Conservation (phyloP, 2,888 invertebrate species). For the Hypselothyrea guttata region DNA sequence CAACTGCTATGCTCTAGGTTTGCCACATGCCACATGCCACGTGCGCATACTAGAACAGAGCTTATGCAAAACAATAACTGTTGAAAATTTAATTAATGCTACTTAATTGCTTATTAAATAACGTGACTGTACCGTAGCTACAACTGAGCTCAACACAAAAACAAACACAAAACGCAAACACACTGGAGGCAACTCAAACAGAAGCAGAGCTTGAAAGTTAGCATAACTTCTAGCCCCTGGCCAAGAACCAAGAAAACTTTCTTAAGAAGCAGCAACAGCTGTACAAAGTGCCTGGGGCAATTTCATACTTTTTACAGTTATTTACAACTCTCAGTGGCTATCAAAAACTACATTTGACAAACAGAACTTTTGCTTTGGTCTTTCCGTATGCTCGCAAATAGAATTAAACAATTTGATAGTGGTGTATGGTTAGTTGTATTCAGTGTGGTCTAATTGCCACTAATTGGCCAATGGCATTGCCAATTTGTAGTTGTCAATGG, state of each 20-base stretch:
- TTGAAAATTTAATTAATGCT: slow-evolving; percentile 42
- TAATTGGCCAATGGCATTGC: slow-evolving; percentile 57
- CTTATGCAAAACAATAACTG: slow-evolving; percentile 55
- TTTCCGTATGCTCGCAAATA: background rate
- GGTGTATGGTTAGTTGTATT: slow-evolving; percentile 10
- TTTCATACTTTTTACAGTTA: slow-evolving; percentile 30
- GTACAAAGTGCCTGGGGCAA: slow-evolving; percentile 24
- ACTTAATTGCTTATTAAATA: slow-evolving; percentile 74
- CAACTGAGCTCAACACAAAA: slow-evolving; percentile 20
- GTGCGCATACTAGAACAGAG: slow-evolving; percentile 4
- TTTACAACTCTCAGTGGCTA: slow-evolving; percentile 29
- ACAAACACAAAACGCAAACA: slow-evolving; percentile 23
- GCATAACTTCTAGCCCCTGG: slow-evolving; percentile 34
- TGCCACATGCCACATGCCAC: background rate
- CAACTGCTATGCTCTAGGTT: slow-evolving; percentile 9
- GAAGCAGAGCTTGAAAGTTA: slow-evolving; percentile 31
- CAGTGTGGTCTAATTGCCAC: slow-evolving; percentile 43
- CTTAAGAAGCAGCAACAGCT: slow-evolving; percentile 23
- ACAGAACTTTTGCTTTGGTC: slow-evolving; percentile 4
- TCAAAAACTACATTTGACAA: background rate
- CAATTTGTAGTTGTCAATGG: slow-evolving; percentile 49
- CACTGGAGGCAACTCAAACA: slow-evolving; percentile 50
- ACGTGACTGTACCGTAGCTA: slow-evolving; percentile 17
- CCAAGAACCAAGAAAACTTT: slow-evolving; percentile 34
- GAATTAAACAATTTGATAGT: too few relatives aligned